phyloP scores from a whole-genome alignment of 2,888 invertebrate species.

The Piscicola geometra region DNA sequence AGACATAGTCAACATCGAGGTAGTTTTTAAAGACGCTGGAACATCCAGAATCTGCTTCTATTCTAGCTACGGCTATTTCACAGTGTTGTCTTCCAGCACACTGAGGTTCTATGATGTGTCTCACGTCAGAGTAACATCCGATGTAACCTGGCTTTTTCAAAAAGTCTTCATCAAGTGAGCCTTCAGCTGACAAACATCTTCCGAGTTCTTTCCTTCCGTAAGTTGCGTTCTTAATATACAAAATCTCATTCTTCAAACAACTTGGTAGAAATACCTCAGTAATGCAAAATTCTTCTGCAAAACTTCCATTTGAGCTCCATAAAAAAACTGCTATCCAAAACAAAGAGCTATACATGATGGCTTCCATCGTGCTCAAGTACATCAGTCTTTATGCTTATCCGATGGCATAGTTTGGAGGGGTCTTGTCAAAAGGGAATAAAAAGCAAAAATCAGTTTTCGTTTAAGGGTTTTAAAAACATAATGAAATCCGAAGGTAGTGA shows the following conservation, averaged over 20 bases:
- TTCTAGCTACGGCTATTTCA: neutral
- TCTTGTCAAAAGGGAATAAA: no score
- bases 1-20: slow-evolving; percentile 12
- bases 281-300: slow-evolving; percentile 28
- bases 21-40: slow-evolving; percentile 5
- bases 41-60: slow-evolving; percentile 12
- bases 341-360: no score
- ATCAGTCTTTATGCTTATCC: no score
- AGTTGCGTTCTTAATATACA: slow-evolving; percentile 9
- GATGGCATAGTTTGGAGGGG: no score
- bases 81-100: slow-evolving; percentile 19
- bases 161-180: slow-evolving; percentile 5
- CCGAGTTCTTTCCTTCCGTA: slow-evolving; percentile 30
- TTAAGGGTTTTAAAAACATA: no score
- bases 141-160: slow-evolving; percentile 15
- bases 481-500: no score
- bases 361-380: no score
- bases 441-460: no score
- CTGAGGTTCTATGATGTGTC: slow-evolving; percentile 20
- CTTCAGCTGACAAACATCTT: slow-evolving; percentile 22
- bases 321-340: no score
- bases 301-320: no score
- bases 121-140: slow-evolving; percentile 28
- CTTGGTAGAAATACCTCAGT: slow-evolving; percentile 29
- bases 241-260: slow-evolving; percentile 17